Percentiles rank a stretch among this genome's conserved stretches.
These are phyloP conservation scores for Etheostoma nigrum DNA, from an alignment of 2,797 vertebrate species.

Conservation along the genomic window DNA sequence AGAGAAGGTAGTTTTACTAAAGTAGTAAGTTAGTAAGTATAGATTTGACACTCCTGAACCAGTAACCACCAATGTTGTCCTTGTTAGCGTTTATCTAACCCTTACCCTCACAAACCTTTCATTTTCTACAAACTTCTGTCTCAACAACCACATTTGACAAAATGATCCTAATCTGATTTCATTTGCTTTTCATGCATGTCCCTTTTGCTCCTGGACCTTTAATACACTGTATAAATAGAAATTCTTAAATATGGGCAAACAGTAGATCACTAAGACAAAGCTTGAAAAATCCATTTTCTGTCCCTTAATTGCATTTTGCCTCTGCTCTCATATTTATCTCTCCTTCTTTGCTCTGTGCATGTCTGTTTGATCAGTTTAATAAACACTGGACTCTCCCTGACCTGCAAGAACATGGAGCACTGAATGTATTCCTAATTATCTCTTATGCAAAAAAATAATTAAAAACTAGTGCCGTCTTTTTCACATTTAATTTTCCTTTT, in stretches of 20 bases:
- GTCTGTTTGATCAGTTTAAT: conserved; percentile 78
- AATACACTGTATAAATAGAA: conserved; percentile 50
- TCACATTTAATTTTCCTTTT: conserved; percentile 54
- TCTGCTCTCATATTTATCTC: conserved; percentile 55
- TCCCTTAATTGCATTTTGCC: conserved; percentile 72
- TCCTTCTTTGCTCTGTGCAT: conserved; percentile 57
- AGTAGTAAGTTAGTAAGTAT: not conserved
- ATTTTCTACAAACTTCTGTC: not conserved
- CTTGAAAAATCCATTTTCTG: conserved; percentile 73
- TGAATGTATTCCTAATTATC: conserved; percentile 51
- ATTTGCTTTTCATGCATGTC: conserved; percentile 24
- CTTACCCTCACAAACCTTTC: not conserved
- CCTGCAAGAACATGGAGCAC: conserved; percentile 39
- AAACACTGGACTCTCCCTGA: conserved; percentile 56
- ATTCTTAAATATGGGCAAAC: conserved; percentile 62
- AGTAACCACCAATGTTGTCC: not conserved
- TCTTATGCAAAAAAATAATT: conserved; percentile 65
- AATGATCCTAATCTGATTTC: conserved; percentile 28
- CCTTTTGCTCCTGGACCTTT: conserved; percentile 26
- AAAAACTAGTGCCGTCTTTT: conserved; percentile 45
- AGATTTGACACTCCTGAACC: conserved; percentile 1
- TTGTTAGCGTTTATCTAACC: not conserved
- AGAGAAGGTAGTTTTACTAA: not conserved
- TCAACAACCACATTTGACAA: conserved; percentile 24
- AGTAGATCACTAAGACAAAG: conserved; percentile 66